Evolutionary conservation across 2,797 vertebrate genomes (phyloP).

Genomic region (Microctenopoma lineatum): DNA sequence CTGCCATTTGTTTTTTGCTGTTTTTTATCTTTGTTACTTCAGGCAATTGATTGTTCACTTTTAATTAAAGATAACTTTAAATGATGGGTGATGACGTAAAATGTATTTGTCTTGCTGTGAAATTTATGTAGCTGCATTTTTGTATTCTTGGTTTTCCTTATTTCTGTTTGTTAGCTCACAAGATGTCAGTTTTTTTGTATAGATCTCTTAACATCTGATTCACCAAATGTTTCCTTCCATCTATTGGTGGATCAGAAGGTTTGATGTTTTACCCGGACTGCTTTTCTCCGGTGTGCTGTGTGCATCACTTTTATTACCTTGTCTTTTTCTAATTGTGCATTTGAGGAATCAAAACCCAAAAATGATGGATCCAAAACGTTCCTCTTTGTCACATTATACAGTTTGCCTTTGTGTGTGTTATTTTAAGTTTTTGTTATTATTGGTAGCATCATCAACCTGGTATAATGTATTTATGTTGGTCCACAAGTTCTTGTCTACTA

Average conservation of each 20-base stretch:
- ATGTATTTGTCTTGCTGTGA: background rate
- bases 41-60: background rate
- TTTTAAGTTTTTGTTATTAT: constrained; percentile 1
- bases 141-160: background rate
- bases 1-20: background rate
- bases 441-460: background rate
- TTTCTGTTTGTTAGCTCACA: constrained; percentile 10
- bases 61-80: constrained; percentile 1
- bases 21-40: background rate
- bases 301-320: background rate
- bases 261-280: background rate
- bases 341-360: constrained; percentile 13
- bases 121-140: background rate
- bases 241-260: constrained; percentile 2
- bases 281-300: constrained; percentile 2
- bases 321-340: background rate
- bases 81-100: background rate
- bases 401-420: background rate
- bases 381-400: no score
- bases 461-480: constrained; percentile 5
- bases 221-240: background rate
- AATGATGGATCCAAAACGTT: background rate
- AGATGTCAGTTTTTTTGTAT: constrained; percentile 14
- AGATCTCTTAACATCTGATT: background rate
- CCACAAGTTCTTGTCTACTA: background rate